phyloP scores from a whole-genome alignment of 2,888 invertebrate genomes.

The Ichneumon xanthorius region DNA sequence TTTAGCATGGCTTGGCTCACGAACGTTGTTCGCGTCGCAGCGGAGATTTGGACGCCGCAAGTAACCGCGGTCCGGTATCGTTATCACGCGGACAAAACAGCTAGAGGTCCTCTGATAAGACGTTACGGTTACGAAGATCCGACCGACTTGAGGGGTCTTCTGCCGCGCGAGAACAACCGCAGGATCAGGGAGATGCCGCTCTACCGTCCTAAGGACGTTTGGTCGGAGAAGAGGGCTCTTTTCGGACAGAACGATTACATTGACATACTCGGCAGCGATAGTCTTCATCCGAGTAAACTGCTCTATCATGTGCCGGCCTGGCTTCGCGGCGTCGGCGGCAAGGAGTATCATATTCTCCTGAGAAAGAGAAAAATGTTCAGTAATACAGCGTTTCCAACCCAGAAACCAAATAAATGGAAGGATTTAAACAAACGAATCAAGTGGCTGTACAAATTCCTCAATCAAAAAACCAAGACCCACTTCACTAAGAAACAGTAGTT shows the following conservation, averaged over 20 bases:
- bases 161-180: constrained; percentile 88
- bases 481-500: constrained; percentile 68
- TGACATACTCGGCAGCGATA: constrained; percentile 95
- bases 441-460: constrained; percentile 91
- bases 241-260: constrained; percentile 99
- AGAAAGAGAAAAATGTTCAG: constrained; percentile 90
- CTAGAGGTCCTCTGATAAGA: constrained; percentile 87
- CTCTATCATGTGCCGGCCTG: constrained; percentile 95
- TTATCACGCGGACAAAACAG: constrained; percentile 86
- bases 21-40: constrained; percentile 63
- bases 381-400: constrained; percentile 86
- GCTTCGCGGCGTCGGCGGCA: constrained; percentile 95
- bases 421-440: constrained; percentile 90
- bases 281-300: constrained; percentile 93
- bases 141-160: constrained; percentile 88
- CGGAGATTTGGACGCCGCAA: constrained; percentile 81
- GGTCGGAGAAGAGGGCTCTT: constrained; percentile 92
- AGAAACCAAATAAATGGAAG: constrained; percentile 92
- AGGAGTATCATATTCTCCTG: constrained; percentile 92
- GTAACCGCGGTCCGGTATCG: constrained; percentile 85
- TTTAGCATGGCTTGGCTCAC: constrained; percentile 76
- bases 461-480: constrained; percentile 92
- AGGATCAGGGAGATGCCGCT: constrained; percentile 88
- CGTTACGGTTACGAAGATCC: constrained; percentile 91
- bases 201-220: constrained; percentile 90